A percentile compares a stretch with the other conserved stretches of the same genome.
phyloP scores from a whole-genome alignment of 2,113 vertebrate species.

The Prionailurus viverrinus region DNA sequence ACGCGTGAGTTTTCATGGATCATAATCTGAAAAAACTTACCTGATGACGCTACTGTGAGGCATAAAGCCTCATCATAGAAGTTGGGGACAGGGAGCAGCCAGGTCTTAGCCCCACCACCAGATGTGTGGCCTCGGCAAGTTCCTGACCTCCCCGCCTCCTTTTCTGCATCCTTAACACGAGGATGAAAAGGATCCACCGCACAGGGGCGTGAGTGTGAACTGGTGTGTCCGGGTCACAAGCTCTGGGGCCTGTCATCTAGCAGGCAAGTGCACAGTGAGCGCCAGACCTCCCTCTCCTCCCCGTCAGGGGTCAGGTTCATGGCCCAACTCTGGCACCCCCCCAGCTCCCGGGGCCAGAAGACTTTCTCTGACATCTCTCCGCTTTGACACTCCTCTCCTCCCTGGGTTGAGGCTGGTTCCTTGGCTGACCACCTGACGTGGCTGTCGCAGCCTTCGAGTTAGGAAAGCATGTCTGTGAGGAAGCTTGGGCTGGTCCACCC shows the following conservation, averaged over 20 bases:
- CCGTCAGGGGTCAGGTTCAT: rapidly evolving
- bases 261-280: rapidly evolving
- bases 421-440: neutral
- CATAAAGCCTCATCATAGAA: rapidly evolving
- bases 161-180: neutral
- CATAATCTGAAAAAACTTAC: neutral
- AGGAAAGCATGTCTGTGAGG: neutral
- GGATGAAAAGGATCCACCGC: neutral
- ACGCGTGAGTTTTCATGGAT: rapidly evolving
- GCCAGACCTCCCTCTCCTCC: neutral
- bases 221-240: rapidly evolving
- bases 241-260: neutral
- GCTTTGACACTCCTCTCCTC: neutral
- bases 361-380: neutral
- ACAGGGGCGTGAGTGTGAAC: neutral
- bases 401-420: neutral
- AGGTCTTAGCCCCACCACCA: neutral
- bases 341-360: neutral
- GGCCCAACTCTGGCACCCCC: neutral
- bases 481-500: neutral
- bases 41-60: neutral
- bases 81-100: too few relatives aligned
- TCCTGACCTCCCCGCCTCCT: neutral
- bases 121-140: too few relatives aligned
- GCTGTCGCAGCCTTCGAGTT: neutral